Conservation (phyloP, 2,888 invertebrate genomes). For the Polyommatus icarus region DNA sequence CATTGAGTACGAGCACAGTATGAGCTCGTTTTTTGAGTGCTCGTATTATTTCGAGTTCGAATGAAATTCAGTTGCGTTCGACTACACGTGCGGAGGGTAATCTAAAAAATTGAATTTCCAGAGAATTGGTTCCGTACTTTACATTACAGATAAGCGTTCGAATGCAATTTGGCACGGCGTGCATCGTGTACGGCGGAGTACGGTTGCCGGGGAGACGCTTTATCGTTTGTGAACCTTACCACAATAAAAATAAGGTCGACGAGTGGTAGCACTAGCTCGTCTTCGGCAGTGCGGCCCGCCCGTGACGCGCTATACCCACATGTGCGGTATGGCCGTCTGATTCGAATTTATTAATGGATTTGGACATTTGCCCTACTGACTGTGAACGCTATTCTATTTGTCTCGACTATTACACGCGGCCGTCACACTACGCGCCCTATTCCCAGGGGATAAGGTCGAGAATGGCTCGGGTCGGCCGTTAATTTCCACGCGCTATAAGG, state of each 20-base stretch:
- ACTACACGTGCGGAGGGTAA: slow-evolving; percentile 1
- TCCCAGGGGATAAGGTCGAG: slow-evolving; percentile 49
- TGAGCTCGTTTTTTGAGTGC: background rate
- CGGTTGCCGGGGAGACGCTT: background rate
- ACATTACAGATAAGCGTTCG: slow-evolving; percentile 26
- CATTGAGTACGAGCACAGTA: background rate
- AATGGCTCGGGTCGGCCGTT: slow-evolving; percentile 46
- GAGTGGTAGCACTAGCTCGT: background rate
- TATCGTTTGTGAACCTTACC: background rate
- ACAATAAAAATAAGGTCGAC: background rate
- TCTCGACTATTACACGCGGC: slow-evolving; percentile 53
- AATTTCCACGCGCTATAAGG: slow-evolving; percentile 48
- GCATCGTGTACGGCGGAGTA: background rate
- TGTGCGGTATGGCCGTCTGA: slow-evolving; percentile 78
- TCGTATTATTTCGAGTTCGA: background rate
- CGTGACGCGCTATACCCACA: slow-evolving; percentile 60
- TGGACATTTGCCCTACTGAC: slow-evolving; percentile 79
- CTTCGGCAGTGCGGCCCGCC: slow-evolving; percentile 37
- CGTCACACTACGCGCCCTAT: slow-evolving; percentile 55
- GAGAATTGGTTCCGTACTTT: slow-evolving; percentile 19
- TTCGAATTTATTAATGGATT: slow-evolving; percentile 81
- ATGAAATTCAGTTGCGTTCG: background rate
- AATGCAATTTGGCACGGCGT: slow-evolving; percentile 27
- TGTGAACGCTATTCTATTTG: slow-evolving; percentile 71
- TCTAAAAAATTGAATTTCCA: slow-evolving; percentile 19